Percentiles rank a stretch among this genome's conserved stretches.
phyloP scores from a whole-genome alignment of 1,140 invertebrate species.

The Cylas formicarius region DNA sequence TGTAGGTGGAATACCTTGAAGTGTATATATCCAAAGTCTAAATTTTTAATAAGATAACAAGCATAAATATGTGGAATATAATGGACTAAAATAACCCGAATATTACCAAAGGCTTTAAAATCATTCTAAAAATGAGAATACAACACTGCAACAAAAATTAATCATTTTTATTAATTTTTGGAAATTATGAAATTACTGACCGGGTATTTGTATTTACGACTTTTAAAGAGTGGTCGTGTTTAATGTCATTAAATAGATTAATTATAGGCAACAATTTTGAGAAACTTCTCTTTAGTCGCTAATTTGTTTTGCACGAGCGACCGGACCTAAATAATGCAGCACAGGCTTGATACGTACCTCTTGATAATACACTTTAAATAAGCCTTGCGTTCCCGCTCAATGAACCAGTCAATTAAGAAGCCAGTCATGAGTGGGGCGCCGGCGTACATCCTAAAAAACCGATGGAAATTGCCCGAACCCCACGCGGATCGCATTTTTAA shows the following conservation, averaged over 20 bases:
- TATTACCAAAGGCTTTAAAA: no score
- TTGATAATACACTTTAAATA: conserved; percentile 90
- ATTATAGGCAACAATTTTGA: conserved; percentile 1
- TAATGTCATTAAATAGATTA: conserved; percentile 15
- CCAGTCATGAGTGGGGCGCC: conserved; percentile 89
- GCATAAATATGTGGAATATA: no score
- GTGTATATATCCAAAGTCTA: no score
- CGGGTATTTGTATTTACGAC: neutral
- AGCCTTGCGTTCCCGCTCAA: conserved; percentile 81
- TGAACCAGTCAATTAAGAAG: conserved; percentile 96
- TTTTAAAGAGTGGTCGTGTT: neutral
- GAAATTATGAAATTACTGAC: neutral
- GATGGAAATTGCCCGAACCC: conserved; percentile 84
- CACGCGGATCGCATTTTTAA: conserved; percentile 82
- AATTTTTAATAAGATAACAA: no score
- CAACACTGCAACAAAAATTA: no score
- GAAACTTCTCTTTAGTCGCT: neutral
- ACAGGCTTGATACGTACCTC: conserved; percentile 72
- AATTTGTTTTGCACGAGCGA: neutral
- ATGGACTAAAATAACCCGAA: no score
- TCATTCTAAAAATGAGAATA: no score
- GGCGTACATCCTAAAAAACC: conserved; percentile 85
- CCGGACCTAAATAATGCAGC: conserved; percentile 1
- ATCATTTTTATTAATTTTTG: neutral
- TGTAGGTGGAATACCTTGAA: no score